Percentiles rank a stretch among this genome's conserved stretches.
Evolutionary conservation across 2,797 vertebrate genomes (phyloP).

Genomic region (Enteromius radiatus): DNA sequence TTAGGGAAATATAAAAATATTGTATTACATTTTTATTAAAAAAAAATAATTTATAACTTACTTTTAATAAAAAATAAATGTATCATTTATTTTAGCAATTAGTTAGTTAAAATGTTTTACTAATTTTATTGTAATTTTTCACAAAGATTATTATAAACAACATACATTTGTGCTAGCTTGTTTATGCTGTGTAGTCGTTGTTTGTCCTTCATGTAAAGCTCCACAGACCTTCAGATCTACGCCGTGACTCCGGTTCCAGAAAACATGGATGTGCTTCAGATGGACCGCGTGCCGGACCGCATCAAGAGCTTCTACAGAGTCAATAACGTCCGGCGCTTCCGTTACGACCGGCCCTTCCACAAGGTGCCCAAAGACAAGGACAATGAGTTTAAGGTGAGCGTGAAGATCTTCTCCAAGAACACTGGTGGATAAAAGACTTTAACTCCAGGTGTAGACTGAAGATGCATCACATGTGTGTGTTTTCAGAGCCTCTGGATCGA

Average conservation of each 20-base stretch:
- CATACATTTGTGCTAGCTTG: not conserved
- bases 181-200: not conserved
- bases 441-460: not conserved
- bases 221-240: conserved; percentile 95
- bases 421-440: not conserved
- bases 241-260: conserved; percentile 96
- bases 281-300: conserved; percentile 96
- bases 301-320: conserved; percentile 99
- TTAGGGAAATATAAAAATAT: no score
- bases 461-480: conserved; percentile 48
- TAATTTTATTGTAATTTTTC: no score
- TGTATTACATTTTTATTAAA: no score
- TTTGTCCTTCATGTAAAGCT: conserved; percentile 81
- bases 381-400: conserved; percentile 95
- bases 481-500: conserved; percentile 95
- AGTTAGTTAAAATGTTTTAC: not conserved
- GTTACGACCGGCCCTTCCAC: conserved; percentile 97
- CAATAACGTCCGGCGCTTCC: conserved; percentile 96
- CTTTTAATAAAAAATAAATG: no score
- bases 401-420: not conserved
- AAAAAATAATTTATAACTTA: no score
- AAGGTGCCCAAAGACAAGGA: conserved; percentile 97
- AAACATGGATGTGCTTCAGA: conserved; percentile 90
- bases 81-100: not conserved
- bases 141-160: not conserved